A percentile compares a stretch with the other conserved stretches of the same genome.
Conservation (phyloP, 2,113 vertebrate genomes). For the Puntigrus tetrazona region DNA sequence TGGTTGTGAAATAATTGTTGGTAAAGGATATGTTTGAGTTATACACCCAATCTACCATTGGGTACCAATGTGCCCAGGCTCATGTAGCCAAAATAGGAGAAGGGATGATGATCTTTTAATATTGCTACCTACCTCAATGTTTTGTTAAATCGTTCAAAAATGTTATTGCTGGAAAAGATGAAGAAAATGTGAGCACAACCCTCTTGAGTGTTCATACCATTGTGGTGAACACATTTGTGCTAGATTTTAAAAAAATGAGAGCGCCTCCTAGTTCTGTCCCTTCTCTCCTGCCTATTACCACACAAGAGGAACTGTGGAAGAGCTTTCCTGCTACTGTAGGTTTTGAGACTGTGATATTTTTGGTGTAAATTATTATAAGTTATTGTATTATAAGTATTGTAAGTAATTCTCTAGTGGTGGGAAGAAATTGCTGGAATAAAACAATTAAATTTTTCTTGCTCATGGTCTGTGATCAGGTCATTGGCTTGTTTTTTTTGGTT, state of each 20-base stretch:
- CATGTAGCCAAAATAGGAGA: neutral
- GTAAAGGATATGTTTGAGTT: neutral
- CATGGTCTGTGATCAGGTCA: neutral
- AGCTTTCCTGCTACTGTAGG: constrained; percentile 4
- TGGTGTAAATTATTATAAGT: neutral
- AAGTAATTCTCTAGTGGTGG: neutral
- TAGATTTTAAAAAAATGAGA: constrained; percentile 18
- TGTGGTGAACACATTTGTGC: constrained; percentile 36
- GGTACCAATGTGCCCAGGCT: neutral
- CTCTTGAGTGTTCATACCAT: constrained; percentile 41
- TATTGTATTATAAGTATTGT: too few species aligned
- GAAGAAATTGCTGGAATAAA: neutral
- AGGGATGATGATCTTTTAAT: neutral
- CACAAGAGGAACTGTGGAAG: constrained; percentile 11
- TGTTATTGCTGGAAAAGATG: constrained; percentile 43
- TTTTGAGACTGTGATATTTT: neutral
- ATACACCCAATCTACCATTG: neutral
- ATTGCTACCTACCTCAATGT: constrained; percentile 3
- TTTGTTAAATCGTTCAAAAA: constrained; percentile 41
- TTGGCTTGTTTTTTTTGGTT: neutral
- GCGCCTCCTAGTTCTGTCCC: constrained; percentile 12
- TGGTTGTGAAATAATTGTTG: constrained; percentile 32
- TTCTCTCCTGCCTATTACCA: constrained; percentile 17
- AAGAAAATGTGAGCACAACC: constrained; percentile 21
- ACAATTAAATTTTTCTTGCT: neutral